Percentiles rank a stretch among this genome's conserved stretches.
Evolutionary conservation across 2,113 vertebrate species (phyloP).

Genomic region (Oenanthe melanoleuca): DNA sequence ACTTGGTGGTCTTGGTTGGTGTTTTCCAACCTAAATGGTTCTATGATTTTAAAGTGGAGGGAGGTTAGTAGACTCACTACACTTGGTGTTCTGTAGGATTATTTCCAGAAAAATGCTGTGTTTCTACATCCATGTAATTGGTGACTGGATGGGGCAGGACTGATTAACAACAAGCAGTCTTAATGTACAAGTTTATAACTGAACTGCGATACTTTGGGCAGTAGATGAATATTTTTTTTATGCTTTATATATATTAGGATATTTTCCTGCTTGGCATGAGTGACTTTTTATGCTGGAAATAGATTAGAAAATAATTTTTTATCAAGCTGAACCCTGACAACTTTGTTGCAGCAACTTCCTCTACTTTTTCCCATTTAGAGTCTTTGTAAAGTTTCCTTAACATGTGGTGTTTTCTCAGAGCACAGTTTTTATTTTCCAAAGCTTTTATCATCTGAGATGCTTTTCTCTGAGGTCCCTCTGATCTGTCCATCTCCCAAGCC

Average conservation of each 20-base stretch:
- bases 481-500: conserved; percentile 23
- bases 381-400: conserved; percentile 1
- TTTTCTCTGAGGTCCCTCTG: conserved; percentile 15
- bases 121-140: not conserved
- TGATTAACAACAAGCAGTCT: not conserved
- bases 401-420: not conserved
- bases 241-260: not conserved
- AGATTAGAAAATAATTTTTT: not conserved
- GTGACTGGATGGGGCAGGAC: not conserved
- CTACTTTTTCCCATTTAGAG: not conserved
- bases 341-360: not conserved
- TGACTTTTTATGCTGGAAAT: not conserved
- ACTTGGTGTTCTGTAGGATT: not conserved
- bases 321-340: not conserved
- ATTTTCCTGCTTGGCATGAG: accelerated
- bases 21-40: not conserved
- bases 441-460: conserved; percentile 29
- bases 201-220: not conserved
- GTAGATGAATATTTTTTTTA: not conserved
- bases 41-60: not conserved
- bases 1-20: not conserved
- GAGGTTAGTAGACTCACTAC: not conserved
- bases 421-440: conserved; percentile 1
- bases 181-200: not conserved
- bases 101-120: not conserved